Evolutionary conservation across 2,888 invertebrate species (phyloP), one percentile per base, ranked within the genome.

Genomic region (Gortyna flavago): DNA sequence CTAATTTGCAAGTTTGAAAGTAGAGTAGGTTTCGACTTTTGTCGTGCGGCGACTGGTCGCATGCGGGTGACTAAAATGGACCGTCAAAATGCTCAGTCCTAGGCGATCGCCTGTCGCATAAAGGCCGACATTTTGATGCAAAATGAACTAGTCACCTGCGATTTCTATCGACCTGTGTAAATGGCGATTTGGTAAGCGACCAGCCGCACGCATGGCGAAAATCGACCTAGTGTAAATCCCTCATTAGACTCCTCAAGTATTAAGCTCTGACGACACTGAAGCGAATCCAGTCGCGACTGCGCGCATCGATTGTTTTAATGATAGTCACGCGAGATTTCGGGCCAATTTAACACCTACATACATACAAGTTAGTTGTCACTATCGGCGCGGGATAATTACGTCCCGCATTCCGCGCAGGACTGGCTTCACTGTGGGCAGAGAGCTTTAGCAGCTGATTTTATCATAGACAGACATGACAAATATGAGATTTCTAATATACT

Each of bases 21-120:
- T 48, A 48, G 48, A 48, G 6, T 48, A 48, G 48, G 18, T 18
- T 18, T 48, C 48, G 48, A 48, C 18, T 7, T 48, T 18, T 48
- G 44, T 48, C 16, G 44, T 48, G 16, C 16, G 44, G 44, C 44
- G 16, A 44, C 44, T 5, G 16, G 44, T 44, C 16, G 16, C 5
- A 44, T 44, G 44, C 44, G 4, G 44, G 0, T 44, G 44, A 44
- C 80, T 85, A 82, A 88, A 85, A 85, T 81, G 85, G 84, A 81
- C 79, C 79, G 72, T 83, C 80, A 85, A 86, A 87, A 79, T 62
- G 72, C 72, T 85, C 83, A 87, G 84, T 81, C 84, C 75, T 78
- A 85, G 85, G 80, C 82, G 77, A 85, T 72, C 73, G 35, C 57
- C 62, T 44, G 62, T 62, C 32, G 71, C 32, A 51, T 54, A 25